These are phyloP conservation scores for Plectrocnemia conspersa DNA, from an alignment of 1,140 invertebrate genomes.

Conservation along the genomic window DNA sequence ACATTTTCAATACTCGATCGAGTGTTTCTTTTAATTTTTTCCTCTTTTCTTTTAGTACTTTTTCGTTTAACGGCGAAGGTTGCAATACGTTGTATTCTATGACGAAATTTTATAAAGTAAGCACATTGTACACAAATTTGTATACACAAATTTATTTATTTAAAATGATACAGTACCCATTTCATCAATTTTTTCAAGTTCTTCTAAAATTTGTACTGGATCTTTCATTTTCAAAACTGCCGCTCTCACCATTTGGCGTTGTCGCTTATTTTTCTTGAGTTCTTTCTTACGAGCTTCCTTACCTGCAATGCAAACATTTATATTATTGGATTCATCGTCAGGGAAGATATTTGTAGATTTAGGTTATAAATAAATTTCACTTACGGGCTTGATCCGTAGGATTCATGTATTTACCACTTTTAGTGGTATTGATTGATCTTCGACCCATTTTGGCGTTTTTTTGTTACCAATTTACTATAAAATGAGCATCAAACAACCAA, in stretches of 20 bases:
- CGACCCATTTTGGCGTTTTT: constrained; percentile 74
- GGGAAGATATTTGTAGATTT: constrained; percentile 18
- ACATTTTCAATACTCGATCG: constrained; percentile 89
- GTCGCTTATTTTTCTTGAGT: constrained; percentile 96
- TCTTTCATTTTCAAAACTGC: constrained; percentile 98
- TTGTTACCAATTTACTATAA: no score
- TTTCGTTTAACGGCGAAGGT: constrained; percentile 91
- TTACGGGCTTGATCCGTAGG: constrained; percentile 97
- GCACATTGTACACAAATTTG: not conserved
- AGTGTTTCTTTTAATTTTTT: constrained; percentile 94
- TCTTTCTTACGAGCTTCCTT: constrained; percentile 97
- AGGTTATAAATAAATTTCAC: constrained; percentile 46
- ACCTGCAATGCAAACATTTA: constrained; percentile 54
- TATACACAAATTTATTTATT: not conserved
- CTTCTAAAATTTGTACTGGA: constrained; percentile 87
- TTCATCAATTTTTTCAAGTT: constrained; percentile 97
- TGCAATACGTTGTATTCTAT: constrained; percentile 92
- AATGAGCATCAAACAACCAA: no score
- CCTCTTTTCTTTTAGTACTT: constrained; percentile 93
- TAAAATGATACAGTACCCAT: constrained; percentile 71
- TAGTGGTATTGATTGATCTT: constrained; percentile 95
- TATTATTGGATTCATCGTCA: not conserved
- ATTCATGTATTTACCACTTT: constrained; percentile 99
- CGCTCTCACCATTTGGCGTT: constrained; percentile 89
- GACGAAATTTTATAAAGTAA: constrained; percentile 39